phyloP scores from a whole-genome alignment of 2,113 vertebrate species.

The Phasianus colchicus region DNA sequence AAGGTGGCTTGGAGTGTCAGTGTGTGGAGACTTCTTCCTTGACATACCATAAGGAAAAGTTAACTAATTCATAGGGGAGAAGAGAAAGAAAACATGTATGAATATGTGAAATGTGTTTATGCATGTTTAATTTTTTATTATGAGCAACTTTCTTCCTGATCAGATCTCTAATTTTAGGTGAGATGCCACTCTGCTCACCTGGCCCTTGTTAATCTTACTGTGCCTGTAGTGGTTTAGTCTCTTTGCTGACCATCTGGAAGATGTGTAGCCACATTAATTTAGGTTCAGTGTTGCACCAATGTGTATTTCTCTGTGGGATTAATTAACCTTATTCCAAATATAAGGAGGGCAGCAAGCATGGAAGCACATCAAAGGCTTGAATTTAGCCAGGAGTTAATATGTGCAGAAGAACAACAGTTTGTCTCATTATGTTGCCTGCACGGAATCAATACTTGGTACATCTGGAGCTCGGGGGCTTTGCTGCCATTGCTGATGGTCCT shows the following conservation, averaged over 20 bases:
- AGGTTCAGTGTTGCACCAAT: background rate
- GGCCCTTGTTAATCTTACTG: background rate
- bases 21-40: background rate
- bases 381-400: background rate
- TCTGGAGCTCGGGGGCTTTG: background rate
- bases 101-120: background rate
- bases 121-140: background rate
- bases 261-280: accelerated
- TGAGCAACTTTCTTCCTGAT: background rate
- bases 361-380: background rate
- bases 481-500: background rate
- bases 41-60: background rate
- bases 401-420: background rate
- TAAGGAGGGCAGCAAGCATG: background rate
- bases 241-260: background rate
- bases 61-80: background rate
- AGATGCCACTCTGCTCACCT: background rate
- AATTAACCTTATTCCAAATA: background rate
- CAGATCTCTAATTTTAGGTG: background rate
- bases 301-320: background rate
- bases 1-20: background rate
- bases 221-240: background rate
- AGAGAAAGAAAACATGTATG: background rate
- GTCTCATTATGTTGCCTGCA: background rate
- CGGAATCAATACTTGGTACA: background rate